These are phyloP conservation scores for Cepaea nemoralis DNA, from an alignment of 1,140 invertebrate species.

Conservation along the genomic window DNA sequence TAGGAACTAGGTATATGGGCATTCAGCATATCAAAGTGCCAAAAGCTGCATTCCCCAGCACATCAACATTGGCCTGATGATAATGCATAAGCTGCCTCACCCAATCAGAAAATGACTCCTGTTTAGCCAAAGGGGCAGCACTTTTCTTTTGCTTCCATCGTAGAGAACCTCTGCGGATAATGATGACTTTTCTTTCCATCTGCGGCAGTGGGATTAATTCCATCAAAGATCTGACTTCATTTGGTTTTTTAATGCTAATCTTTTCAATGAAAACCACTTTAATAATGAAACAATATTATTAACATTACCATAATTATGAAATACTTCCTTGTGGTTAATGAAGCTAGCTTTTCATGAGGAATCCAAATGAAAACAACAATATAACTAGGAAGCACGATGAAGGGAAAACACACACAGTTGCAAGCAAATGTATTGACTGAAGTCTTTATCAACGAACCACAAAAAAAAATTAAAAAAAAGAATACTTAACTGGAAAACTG, in stretches of 20 bases:
- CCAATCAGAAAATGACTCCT: slow-evolving; percentile 69
- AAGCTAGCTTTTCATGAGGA: too few relatives aligned
- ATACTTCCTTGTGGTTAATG: too few relatives aligned
- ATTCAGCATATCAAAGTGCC: not conserved
- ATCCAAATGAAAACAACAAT: too few relatives aligned
- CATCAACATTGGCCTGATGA: not conserved
- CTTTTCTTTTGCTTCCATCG: slow-evolving; percentile 41
- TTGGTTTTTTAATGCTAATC: not conserved
- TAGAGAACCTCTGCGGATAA: slow-evolving; percentile 44
- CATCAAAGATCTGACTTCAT: slow-evolving; percentile 27
- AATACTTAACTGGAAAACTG: too few relatives aligned
- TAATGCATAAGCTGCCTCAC: slow-evolving; percentile 44
- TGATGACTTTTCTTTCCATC: slow-evolving; percentile 38
- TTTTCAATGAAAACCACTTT: not conserved
- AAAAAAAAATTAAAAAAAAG: too few relatives aligned
- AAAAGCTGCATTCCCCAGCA: slow-evolving; percentile 10
- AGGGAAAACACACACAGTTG: too few relatives aligned
- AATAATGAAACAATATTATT: not conserved
- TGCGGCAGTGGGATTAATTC: slow-evolving; percentile 36
- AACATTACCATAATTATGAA: too few relatives aligned
- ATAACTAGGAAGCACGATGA: too few relatives aligned
- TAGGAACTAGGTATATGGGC: not conserved
- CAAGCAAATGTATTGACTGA: too few relatives aligned
- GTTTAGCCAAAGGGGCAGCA: slow-evolving; percentile 67
- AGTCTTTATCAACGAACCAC: too few relatives aligned